Conservation (phyloP, 2,113 vertebrate genomes). For the Motacilla alba region DNA sequence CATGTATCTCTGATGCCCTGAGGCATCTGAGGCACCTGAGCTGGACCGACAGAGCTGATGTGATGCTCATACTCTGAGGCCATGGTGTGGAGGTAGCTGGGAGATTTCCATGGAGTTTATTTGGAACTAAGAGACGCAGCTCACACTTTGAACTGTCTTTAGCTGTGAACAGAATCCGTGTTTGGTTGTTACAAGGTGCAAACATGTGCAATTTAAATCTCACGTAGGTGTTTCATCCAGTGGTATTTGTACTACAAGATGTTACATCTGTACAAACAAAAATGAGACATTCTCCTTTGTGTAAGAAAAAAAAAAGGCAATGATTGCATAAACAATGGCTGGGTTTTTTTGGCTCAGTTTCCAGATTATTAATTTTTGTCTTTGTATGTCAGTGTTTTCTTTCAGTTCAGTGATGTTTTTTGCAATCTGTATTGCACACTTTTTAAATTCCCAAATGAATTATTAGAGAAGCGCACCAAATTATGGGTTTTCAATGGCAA, state of each 20-base stretch:
- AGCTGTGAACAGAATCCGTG: background rate
- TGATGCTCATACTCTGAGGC: background rate
- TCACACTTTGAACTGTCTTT: background rate
- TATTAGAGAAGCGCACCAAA: constrained; percentile 39
- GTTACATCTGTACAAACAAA: background rate
- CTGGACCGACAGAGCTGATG: background rate
- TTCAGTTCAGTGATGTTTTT: background rate
- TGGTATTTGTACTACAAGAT: background rate
- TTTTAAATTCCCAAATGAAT: background rate
- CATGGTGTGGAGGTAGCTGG: background rate
- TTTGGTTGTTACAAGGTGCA: background rate
- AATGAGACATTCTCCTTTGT: background rate
- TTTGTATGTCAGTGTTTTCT: background rate
- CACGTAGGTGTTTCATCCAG: background rate
- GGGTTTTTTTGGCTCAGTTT: background rate
- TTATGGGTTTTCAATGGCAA: constrained; percentile 6
- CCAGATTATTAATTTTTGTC: constrained; percentile 2
- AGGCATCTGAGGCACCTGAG: background rate
- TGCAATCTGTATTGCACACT: background rate
- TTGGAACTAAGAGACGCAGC: background rate
- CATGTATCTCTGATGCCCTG: background rate
- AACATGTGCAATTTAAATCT: background rate
- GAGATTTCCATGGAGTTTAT: background rate
- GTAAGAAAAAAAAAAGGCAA: background rate
- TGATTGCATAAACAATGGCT: background rate